Base-by-base conservation (phyloP, 2,888 invertebrate genomes). In the Leucania comma region DNA sequence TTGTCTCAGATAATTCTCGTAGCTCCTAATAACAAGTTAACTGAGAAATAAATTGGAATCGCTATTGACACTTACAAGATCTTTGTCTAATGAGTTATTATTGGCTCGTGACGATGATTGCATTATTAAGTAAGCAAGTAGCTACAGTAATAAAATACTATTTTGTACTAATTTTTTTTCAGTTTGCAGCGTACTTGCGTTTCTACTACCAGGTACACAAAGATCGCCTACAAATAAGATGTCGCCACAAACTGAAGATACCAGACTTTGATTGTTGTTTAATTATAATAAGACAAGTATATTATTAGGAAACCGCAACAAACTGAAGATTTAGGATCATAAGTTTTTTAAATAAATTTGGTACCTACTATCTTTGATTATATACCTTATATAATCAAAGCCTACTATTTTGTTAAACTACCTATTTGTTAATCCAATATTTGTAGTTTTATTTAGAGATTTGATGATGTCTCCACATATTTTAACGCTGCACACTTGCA, bases 181-280 rank as follows among this genome's bases (percentile, higher is more conserved):
- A 95, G 94, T 92, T 42, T 94, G 94, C 74, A 90, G 89, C 9
- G 51, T 82, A 0, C 80, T 93, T 14, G 58, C 93, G 1, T 85
- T 93, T 14, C 78, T 92, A 56, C 77, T 91, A 51, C 92, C 92
- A 3, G 82, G 68, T 63, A 71, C 88, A 35, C 81, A 81, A 61
- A 64, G 24, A 69, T 32, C 60, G 22, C 70, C 78, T 38, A 64
- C 56, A 14, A 77, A 74, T 38, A 82, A 69, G n/a, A 60, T 60
- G 20, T 29, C 38, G 1, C 14, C 12, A 38, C 38, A 38, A 38
- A 38, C 0, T 20, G 42, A 42, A 42, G 17, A 17, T 42, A 17
- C 42, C 6, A 42, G 42, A 42, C 42, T 42, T 42, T 42, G 17
- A 42, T 42, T 20, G 17, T 14, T 42, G 3, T 17, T 20, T 17